Base-by-base conservation (phyloP, 2,888 invertebrate species). In the Argyresthia goedartella region DNA sequence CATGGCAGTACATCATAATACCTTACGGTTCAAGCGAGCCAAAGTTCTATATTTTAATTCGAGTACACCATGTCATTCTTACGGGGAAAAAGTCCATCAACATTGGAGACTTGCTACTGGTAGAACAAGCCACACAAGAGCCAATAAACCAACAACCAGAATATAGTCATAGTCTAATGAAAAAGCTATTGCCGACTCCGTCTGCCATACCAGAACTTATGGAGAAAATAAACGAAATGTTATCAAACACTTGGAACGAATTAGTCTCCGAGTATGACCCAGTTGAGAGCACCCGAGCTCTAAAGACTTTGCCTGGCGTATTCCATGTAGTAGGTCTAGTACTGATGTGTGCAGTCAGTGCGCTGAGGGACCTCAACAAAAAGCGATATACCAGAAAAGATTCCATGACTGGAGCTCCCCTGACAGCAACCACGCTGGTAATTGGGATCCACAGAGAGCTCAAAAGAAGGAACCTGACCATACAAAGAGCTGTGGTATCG, bases 1-100 rank as follows among this genome's bases (percentile, higher is more conserved):
- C 94, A 11, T 95, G 95, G 95, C 95, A 95, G 67, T 90, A 94
- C 52, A 90, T 91, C 42, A 87, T 94, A 1, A 92, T 95, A 61
- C 92, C 93, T 0, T 81, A 81, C 57, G 63, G 73, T 4, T 72
- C 80, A 1, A 59, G 72, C 4, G 88, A 90, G 51, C 89, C 90
- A 41, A 86, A 85, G 59, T 94, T 91, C 66, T 93, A 91, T 63
- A 82, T 93, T 39, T 71, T 95, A 34, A 85, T 94, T 7, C 88
- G 94, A 53, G 89, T 93, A 0, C 95, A 95, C 65, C 95, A 95
- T 63, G 75, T 95, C 34, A 82, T 95, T 1, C 82, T 94, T 4
- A 90, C 91, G 10, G 93, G 93, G 54, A 91, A 92, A 52, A 84
- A 88, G 25, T 89, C 90, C 8, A 76, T 95, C 16, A 92, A 92